A percentile compares a stretch with the other conserved stretches of the same genome.
phyloP scores from a whole-genome alignment of 2,113 vertebrate species.

The Engystomops pustulosus region DNA sequence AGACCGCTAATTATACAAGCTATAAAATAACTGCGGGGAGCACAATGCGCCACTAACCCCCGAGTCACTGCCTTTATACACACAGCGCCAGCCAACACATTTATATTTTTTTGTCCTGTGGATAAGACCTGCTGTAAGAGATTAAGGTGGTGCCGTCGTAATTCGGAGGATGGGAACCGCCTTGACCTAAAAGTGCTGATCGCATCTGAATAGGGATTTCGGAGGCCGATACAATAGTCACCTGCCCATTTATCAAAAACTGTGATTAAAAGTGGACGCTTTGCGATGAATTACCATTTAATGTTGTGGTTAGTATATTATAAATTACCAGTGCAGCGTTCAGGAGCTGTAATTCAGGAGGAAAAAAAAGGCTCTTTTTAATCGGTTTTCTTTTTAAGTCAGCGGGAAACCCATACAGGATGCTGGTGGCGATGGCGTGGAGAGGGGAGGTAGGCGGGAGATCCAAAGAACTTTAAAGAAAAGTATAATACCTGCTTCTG shows the following conservation, averaged over 20 bases:
- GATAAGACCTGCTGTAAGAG: conserved; percentile 4
- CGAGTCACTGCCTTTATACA: conserved; percentile 32
- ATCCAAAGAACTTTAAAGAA: background rate
- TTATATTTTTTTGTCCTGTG: conserved; percentile 35
- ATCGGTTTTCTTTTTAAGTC: conserved; percentile 7
- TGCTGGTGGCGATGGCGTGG: background rate
- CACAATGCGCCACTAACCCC: conserved; percentile 28
- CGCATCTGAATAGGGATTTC: background rate
- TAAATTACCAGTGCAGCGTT: too few species aligned
- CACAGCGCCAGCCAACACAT: background rate
- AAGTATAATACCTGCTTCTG: background rate
- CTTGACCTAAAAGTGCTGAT: background rate
- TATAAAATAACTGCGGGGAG: conserved; percentile 29
- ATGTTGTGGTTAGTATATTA: background rate
- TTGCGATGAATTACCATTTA: background rate
- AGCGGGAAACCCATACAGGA: background rate
- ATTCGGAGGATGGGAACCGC: background rate
- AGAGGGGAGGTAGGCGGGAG: background rate
- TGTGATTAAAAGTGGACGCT: background rate
- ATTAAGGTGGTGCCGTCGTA: background rate
- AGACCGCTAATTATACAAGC: conserved; percentile 33
- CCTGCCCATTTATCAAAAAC: background rate
- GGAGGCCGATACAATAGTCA: background rate
- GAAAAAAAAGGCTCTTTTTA: background rate
- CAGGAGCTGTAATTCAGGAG: background rate